These are phyloP conservation scores for Hyposoter didymator DNA, from an alignment of 2,888 invertebrate genomes.

Conservation along the genomic window DNA sequence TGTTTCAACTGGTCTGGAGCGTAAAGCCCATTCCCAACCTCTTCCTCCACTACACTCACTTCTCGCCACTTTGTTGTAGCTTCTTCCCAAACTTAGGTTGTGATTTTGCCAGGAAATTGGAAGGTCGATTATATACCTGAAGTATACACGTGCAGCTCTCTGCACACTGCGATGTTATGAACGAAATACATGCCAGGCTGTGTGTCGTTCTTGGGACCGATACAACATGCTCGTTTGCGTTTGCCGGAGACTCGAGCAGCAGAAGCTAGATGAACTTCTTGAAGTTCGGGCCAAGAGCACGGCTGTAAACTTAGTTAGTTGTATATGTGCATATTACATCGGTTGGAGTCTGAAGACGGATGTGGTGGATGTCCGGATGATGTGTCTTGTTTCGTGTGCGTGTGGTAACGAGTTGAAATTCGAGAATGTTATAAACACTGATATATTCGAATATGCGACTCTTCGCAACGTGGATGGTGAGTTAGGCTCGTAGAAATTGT, in stretches of 20 bases:
- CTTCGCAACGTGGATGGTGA: neutral
- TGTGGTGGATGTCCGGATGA: constrained; percentile 27
- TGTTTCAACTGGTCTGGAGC: constrained; percentile 23
- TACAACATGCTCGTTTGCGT: constrained; percentile 38
- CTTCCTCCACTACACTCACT: constrained; percentile 35
- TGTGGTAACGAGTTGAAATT: neutral
- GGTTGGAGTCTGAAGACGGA: constrained; percentile 15
- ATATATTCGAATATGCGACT: neutral
- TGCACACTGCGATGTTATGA: neutral
- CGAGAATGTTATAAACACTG: neutral
- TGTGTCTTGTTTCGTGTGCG: constrained; percentile 17
- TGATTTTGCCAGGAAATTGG: constrained; percentile 66
- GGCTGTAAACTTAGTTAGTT: constrained; percentile 6
- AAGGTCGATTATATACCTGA: constrained; percentile 47
- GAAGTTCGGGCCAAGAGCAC: constrained; percentile 27
- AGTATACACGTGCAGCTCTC: constrained; percentile 5
- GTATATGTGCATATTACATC: constrained; percentile 16
- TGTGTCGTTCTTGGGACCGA: constrained; percentile 22
- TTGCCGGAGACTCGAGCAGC: constrained; percentile 6
- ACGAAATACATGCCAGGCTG: constrained; percentile 6
- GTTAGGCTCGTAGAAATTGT: neutral
- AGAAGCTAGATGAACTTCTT: constrained; percentile 30
- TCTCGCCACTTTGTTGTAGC: neutral
- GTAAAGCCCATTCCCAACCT: constrained; percentile 46
- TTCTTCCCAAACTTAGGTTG: constrained; percentile 44